A percentile compares a stretch with the other conserved stretches of the same genome.
These are phyloP conservation scores for Mythimna impura DNA, from an alignment of 2,888 invertebrate species.

Conservation along the genomic window DNA sequence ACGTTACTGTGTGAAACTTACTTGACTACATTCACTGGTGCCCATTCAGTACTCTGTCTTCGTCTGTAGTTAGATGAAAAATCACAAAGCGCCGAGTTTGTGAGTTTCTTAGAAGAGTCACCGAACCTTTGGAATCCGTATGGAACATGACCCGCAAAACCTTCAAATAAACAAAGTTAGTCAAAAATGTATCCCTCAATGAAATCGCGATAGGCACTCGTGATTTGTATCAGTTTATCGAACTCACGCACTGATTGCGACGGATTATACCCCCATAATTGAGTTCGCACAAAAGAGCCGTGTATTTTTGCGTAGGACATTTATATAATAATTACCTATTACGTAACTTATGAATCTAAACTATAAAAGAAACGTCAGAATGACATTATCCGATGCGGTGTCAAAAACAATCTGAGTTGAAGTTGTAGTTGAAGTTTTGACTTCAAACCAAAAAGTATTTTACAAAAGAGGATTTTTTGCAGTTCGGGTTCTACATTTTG, in stretches of 20 bases:
- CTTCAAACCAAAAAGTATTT: constrained; percentile 19
- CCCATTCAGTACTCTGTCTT: constrained; percentile 94
- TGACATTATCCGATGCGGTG: constrained; percentile 5
- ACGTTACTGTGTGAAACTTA: constrained; percentile 69
- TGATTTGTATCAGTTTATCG: neutral
- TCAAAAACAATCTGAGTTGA: constrained; percentile 1
- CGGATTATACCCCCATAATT: constrained; percentile 88
- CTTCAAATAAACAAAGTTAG: constrained; percentile 77
- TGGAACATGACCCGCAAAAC: constrained; percentile 92
- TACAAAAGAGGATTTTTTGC: neutral
- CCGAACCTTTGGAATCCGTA: constrained; percentile 92
- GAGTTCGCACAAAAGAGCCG: constrained; percentile 83
- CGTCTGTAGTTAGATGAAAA: constrained; percentile 94
- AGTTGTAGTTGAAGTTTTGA: too few relatives aligned
- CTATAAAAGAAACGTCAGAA: constrained; percentile 2
- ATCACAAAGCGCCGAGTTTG: constrained; percentile 93
- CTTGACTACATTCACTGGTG: constrained; percentile 92
- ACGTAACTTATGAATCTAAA: constrained; percentile 22
- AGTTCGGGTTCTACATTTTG: neutral
- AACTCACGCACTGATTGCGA: constrained; percentile 83
- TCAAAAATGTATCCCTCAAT: neutral
- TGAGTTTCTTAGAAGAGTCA: constrained; percentile 91
- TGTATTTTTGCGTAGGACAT: constrained; percentile 86
- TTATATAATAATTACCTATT: constrained; percentile 34
- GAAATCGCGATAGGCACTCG: neutral